Evolutionary conservation across 2,888 invertebrate species (phyloP), one percentile per base, ranked within the genome.

Genomic region (Romanomermis culicivorax): DNA sequence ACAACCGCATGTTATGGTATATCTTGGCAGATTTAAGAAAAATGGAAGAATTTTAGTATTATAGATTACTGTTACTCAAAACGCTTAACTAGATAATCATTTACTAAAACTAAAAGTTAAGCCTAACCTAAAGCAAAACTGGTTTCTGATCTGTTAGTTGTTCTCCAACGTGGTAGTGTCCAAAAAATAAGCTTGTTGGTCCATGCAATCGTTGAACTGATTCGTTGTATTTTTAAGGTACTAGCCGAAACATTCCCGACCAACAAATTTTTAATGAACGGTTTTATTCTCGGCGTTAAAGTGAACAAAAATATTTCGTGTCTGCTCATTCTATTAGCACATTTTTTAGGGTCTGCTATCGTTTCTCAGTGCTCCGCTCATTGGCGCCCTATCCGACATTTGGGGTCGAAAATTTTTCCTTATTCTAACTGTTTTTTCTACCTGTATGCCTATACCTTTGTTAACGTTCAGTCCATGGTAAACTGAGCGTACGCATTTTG

Each of bases 201-300:
- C n/a, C n/a, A n/a, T n/a, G n/a, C n/a, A n/a, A n/a, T n/a, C n/a
- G n/a, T 36, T 36, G 17, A 36, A 36, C 36, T 7, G 17, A 36
- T 36, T 36, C 17, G 7, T 17, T 36, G 36, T 17, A 17, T 36
- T n/a, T n/a, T n/a, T 36, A 7, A 79, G 79, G 86, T 87, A 65
- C 77, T 99, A 62, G 93, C 95, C 73, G 84, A 83, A 65, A 95
- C 95, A 57, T 97, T 97, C 75, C 95, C 95, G 61, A 84, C 89
- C 72, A 93, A 97, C 73, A 97, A 93, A 68, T 95, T 97, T 75
- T 78, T 93, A 58, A 93, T 97, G 89, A 99, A 99, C 78, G 97
- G 97, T 58, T 77, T 97, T 63, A 93, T 99, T 68, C 88, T 97
- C 81, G 95, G 95, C 63, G 85, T 91, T 68, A 91, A 89, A 78